Evolutionary conservation across 1,140 invertebrate species (phyloP).

Genomic region (Psix sp.): DNA sequence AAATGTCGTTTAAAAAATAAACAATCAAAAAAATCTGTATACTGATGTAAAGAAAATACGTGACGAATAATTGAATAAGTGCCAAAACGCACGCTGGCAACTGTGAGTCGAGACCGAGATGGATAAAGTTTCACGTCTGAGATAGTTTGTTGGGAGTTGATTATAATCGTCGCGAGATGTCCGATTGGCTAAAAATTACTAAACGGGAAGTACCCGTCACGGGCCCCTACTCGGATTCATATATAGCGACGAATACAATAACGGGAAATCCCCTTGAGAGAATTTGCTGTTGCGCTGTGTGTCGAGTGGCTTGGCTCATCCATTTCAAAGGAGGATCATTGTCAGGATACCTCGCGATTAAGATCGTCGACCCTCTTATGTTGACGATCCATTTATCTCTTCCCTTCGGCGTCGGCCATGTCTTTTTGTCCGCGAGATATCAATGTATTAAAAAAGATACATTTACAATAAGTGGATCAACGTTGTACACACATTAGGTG

Average conservation of each 20-base stretch:
- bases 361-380: slow-evolving; percentile 66
- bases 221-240: slow-evolving; percentile 38
- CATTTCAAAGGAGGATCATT: slow-evolving; percentile 71
- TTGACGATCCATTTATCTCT: slow-evolving; percentile 60
- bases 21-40: too few relatives aligned
- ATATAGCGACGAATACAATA: slow-evolving; percentile 27
- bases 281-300: slow-evolving; percentile 62
- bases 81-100: too few relatives aligned
- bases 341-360: slow-evolving; percentile 69
- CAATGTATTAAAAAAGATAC: slow-evolving; percentile 16
- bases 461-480: slow-evolving; percentile 32
- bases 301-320: slow-evolving; percentile 70
- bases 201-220: slow-evolving; percentile 59
- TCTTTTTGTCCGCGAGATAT: slow-evolving; percentile 29
- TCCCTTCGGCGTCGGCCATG: slow-evolving; percentile 19
- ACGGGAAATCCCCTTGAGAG: slow-evolving; percentile 67
- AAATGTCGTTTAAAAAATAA: too few relatives aligned
- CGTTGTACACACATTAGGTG: too few relatives aligned
- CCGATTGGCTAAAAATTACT: slow-evolving; percentile 50
- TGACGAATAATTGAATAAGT: too few relatives aligned
- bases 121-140: slow-evolving; percentile 23
- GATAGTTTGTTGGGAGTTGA: slow-evolving; percentile 36
- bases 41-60: too few relatives aligned
- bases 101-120: neutral
- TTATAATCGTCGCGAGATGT: slow-evolving; percentile 38